These are phyloP conservation scores for Cavia aperea DNA, from an alignment of 2,113 vertebrate species.

Conservation along the genomic window DNA sequence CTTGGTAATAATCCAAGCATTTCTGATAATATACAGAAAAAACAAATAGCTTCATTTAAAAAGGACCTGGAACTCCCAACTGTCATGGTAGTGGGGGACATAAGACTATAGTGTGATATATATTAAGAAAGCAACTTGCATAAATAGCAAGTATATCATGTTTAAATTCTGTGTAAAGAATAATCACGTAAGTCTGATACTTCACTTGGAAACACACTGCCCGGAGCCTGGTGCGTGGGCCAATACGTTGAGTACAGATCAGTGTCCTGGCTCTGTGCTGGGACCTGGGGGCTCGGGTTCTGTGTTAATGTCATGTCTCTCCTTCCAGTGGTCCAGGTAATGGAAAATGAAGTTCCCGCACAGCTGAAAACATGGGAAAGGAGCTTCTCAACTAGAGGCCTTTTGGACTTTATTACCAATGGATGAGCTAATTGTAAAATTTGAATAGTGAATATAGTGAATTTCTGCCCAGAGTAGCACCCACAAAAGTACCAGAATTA, in stretches of 20 bases:
- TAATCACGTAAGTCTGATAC: background rate
- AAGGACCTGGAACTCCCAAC: background rate
- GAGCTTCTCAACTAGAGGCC: background rate
- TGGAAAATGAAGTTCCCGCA: background rate
- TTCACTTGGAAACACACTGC: background rate
- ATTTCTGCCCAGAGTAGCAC: background rate
- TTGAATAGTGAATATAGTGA: background rate
- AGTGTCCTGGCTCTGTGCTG: no score
- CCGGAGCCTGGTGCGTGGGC: background rate
- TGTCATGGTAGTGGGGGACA: background rate
- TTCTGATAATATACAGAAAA: background rate
- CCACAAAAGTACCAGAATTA: background rate
- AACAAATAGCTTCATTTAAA: background rate
- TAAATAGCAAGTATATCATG: background rate
- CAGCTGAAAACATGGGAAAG: background rate
- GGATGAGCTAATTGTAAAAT: background rate
- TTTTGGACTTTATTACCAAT: background rate
- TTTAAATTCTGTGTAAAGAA: background rate
- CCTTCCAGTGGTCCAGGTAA: background rate
- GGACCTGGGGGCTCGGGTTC: background rate
- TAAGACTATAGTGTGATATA: background rate
- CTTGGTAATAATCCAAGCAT: background rate
- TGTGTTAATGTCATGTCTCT: background rate
- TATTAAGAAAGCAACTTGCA: background rate
- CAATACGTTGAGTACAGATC: no score